Conservation (phyloP, 2,888 invertebrate genomes). For the Agrilus cyanescens region DNA sequence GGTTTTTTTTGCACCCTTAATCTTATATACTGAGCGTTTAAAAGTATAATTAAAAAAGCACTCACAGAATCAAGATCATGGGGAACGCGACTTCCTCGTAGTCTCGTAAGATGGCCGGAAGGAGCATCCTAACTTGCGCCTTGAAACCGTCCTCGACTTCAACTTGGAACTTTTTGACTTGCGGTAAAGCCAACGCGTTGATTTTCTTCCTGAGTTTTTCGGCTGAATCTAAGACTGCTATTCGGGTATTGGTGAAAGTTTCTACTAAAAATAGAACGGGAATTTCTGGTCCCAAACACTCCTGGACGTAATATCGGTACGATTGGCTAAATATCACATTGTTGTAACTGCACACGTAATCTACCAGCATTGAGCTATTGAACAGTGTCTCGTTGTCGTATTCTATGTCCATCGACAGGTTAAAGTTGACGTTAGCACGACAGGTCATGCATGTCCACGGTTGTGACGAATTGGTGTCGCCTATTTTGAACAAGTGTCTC, state of each 20-base stretch:
- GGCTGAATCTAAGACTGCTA: slow-evolving; percentile 58
- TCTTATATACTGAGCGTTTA: too few relatives aligned
- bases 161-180: slow-evolving; percentile 53
- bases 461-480: slow-evolving; percentile 34
- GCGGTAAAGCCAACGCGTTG: slow-evolving; percentile 59
- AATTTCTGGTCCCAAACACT: slow-evolving; percentile 70
- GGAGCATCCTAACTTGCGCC: slow-evolving; percentile 63
- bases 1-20: too few relatives aligned
- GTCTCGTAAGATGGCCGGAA: slow-evolving; percentile 75
- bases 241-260: slow-evolving; percentile 45
- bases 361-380: slow-evolving; percentile 31
- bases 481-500: slow-evolving; percentile 69
- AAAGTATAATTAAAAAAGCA: slow-evolving; percentile 20
- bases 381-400: slow-evolving; percentile 36
- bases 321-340: slow-evolving; percentile 50
- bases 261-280: slow-evolving; percentile 56
- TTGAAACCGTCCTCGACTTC: slow-evolving; percentile 54
- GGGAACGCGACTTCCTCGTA: slow-evolving; percentile 74
- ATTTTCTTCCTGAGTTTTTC: slow-evolving; percentile 50
- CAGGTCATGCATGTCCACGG: slow-evolving; percentile 51
- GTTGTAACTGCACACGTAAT: slow-evolving; percentile 43
- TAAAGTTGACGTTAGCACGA: slow-evolving; percentile 32
- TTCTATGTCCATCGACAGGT: slow-evolving; percentile 34
- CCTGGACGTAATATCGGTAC: slow-evolving; percentile 48
- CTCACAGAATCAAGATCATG: slow-evolving; percentile 74